Evolutionary conservation across 35 echinoderm and acorn worm genomes (phyloP), one percentile per base, ranked within the genome.

Genomic region (Heliocidaris tuberculata): DNA sequence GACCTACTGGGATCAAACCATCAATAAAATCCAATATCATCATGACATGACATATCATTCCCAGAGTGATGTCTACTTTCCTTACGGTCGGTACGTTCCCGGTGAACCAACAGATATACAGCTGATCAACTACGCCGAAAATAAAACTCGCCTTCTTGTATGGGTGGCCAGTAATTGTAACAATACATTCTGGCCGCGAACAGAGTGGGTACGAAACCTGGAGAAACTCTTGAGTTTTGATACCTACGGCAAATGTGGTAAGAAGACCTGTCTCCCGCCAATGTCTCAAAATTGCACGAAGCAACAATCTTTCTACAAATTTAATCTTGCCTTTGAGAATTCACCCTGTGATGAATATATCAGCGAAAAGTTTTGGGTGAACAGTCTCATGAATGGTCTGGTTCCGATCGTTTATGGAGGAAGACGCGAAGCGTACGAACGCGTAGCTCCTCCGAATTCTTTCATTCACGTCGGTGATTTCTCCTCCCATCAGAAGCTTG

Each of bases 331-430:
- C 2, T 85, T 98, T 30, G 97, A 98, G 78, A 96, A 98, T 93
- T 92, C 95, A 9, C 95, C 94, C 24, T 98, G 97, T 61, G 97
- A 98, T 47, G 97, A 98, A 70, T 98, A 98, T 56, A 96, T 98
- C 16, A 96, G 94, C 2, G 95, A 98, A 32, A 96, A 98, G 49
- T 95, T 98, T 31, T 98, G 97, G 97, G 90, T 85, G 7, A 98
- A 96, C 31, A 88, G 95, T 92, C 86, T 98, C 17, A 88, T 71
- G 4, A 94, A 98, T 11, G 94, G 94, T 6, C 92, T 95, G 85
- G 95, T 98, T 24, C 97, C 97, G 32, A 94, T 19, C 94, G 93
- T 6, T 42, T 42, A 42, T 3, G 35, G 35, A 42, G 35, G 35
- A 42, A 42, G 35, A 42, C 35, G 35, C 35, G 94, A 95, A 48